Conservation (phyloP, 2,113 vertebrate genomes). For the Hippocampus guttulatus region DNA sequence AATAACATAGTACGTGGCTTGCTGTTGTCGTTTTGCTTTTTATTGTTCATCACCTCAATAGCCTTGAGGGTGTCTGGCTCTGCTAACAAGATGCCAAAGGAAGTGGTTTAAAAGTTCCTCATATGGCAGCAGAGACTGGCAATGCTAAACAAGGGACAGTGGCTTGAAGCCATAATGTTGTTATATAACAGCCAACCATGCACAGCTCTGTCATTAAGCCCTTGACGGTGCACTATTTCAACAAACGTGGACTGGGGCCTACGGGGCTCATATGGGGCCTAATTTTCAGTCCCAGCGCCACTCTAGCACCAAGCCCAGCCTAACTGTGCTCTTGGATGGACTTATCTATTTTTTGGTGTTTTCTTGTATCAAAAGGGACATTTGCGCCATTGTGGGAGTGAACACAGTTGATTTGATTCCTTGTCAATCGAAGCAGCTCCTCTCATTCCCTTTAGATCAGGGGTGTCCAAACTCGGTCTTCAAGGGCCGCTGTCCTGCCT, state of each 20-base stretch:
- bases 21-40: constrained; percentile 50
- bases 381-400: no score
- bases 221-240: constrained; percentile 31
- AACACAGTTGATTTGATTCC: no score
- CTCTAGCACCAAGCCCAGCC: no score
- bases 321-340: no score
- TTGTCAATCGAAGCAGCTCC: no score
- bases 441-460: no score
- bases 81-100: constrained; percentile 56
- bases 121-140: constrained; percentile 29
- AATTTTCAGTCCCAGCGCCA: no score
- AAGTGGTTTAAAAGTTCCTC: constrained; percentile 54
- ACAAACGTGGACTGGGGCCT: neutral
- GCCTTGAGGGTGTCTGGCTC: constrained; percentile 55
- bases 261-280: neutral
- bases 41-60: constrained; percentile 50
- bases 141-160: constrained; percentile 32
- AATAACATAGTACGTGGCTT: constrained; percentile 34
- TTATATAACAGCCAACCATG: constrained; percentile 41
- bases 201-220: constrained; percentile 14
- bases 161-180: constrained; percentile 32
- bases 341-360: no score
- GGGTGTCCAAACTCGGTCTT: no score
- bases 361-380: no score
- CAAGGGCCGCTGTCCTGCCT: no score